phyloP scores from a whole-genome alignment of 1,140 invertebrate species.

The Zelostemma sp. region DNA sequence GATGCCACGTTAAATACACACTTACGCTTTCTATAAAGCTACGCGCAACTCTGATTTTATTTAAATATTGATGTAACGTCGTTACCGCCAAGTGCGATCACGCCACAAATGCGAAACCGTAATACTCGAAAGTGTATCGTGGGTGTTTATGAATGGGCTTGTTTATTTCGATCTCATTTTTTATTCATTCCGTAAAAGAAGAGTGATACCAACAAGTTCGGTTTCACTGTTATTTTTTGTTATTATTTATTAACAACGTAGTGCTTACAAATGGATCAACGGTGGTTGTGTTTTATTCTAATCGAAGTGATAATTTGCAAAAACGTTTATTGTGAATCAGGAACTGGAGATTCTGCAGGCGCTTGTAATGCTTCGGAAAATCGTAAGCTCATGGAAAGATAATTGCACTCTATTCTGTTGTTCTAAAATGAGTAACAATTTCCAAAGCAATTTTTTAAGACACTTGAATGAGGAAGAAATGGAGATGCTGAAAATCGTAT shows the following conservation, averaged over 20 bases:
- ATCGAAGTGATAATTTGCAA: neutral
- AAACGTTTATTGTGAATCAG: neutral
- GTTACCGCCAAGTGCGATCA: slow-evolving; percentile 1
- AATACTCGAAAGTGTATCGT: neutral
- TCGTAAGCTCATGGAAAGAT: neutral
- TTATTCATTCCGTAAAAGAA: neutral
- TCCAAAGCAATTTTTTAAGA: too few relatives aligned
- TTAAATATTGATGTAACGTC: slow-evolving; percentile 25
- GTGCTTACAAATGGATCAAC: neutral
- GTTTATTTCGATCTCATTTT: neutral
- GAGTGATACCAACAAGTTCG: neutral
- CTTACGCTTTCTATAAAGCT: slow-evolving; percentile 46
- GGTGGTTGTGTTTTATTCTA: neutral
- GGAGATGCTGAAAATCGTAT: too few relatives aligned
- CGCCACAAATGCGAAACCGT: neutral
- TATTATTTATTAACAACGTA: neutral
- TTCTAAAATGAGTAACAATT: too few relatives aligned
- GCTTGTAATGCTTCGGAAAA: neutral
- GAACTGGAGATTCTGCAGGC: neutral
- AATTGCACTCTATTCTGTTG: too few relatives aligned
- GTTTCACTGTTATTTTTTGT: neutral
- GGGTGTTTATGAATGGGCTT: neutral
- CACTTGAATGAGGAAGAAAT: too few relatives aligned
- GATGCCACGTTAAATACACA: slow-evolving; percentile 38
- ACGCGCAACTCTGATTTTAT: slow-evolving; percentile 32